A percentile compares a stretch with the other conserved stretches of the same genome.
Conservation (phyloP, 64 coral and sea anemone genomes). For the Anthopleura sola region DNA sequence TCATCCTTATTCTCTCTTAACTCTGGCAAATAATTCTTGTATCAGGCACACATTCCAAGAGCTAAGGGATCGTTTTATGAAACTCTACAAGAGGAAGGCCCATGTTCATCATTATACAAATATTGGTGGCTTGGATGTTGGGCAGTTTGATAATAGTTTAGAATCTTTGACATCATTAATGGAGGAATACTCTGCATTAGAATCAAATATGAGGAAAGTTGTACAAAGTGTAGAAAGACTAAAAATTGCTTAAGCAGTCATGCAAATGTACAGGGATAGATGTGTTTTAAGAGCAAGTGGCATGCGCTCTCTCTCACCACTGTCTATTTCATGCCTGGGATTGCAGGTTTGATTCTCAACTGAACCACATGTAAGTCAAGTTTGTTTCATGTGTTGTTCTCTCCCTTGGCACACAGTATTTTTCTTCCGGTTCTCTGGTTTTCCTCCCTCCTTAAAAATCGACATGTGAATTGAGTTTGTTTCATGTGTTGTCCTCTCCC, state of each 20-base stretch:
- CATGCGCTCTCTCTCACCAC: no score
- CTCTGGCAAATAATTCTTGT: constrained; percentile 94
- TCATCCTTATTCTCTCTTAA: constrained; percentile 82
- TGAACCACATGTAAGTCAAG: no score
- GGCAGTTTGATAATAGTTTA: constrained; percentile 80
- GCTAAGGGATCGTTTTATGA: constrained; percentile 81
- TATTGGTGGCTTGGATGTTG: constrained; percentile 71
- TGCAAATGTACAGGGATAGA: no score
- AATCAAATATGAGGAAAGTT: constrained; percentile 47
- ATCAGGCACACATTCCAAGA: constrained; percentile 81
- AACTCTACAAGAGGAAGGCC: constrained; percentile 88
- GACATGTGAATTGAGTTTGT: no score
- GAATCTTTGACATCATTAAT: constrained; percentile 82
- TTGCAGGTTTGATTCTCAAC: no score
- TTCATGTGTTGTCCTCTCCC: no score
- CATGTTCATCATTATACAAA: constrained; percentile 93
- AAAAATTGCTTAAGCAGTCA: constrained; percentile 36
- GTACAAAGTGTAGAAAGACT: constrained; percentile 60
- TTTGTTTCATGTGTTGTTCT: no score
- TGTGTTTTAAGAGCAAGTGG: no score
- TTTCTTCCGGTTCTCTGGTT: no score
- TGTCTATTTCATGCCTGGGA: no score
- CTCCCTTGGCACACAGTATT: no score
- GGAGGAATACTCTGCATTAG: constrained; percentile 60
- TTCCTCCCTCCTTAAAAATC: no score